Evolutionary conservation across 1,140 invertebrate species (phyloP), one percentile per base, ranked within the genome.

Genomic region (Caenorhabditis inopinata): DNA sequence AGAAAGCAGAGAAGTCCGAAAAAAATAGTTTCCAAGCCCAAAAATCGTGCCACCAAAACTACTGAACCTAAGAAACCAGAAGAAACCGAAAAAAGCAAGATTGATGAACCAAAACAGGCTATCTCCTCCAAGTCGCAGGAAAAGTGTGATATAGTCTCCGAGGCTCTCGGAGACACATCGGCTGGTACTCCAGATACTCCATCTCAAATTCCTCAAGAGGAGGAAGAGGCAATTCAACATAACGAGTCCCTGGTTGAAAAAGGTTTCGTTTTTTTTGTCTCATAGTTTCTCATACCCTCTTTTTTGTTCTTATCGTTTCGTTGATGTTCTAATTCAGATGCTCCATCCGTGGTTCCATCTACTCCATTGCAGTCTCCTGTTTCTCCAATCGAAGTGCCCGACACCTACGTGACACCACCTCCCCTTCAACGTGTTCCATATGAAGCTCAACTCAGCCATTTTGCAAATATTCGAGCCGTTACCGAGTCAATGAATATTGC

Each of bases 401-500:
- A 14, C 2, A 25, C 51, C 29, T 68, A 42, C 21, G 58, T 68
- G n/a, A 38, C 58, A 0, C 58, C 58, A 11, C 58, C 58, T 18
- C 58, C 58, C 5, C 38, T 68, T 29, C 58, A 68, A 68, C 58
- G 58, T 68, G 32, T 68, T 11, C 58, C 58, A 21, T 68, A 68
- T 68, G n/a, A 38, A 1, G 58, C 58, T 68, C 58, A 29, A 38
- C 32, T 12, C 9, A 32, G 32, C 1, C 32, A 29, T 38, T 32
- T 68, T 7, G 58, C 58, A 1, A 68, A 68, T 21, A 68, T 68
- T 29, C 58, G 58, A 9, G 58, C 58, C 16, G 58, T 68, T 18
- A 42, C 58, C 16, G 58, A 68, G n/a, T 68, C 58, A 18, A 68
- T 68, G 58, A 68, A 68, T n/a, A 68, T 68, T 38, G 58, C 58